phyloP scores from a whole-genome alignment of 37 sponge, comb jelly and placozoan genomes.

The Theonella swinhoei region DNA sequence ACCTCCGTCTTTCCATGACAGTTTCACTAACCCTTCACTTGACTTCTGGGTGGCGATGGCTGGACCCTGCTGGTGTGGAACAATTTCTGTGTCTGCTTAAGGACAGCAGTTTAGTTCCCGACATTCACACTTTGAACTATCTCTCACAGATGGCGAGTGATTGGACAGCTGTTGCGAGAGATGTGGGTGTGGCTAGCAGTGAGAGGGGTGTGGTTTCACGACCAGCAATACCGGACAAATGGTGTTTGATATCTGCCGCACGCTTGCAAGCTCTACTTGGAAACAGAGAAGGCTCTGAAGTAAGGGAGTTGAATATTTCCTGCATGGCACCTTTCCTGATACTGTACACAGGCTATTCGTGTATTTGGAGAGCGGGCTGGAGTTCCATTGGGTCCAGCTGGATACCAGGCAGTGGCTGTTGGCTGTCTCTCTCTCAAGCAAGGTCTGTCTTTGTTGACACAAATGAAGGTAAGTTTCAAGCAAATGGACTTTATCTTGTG shows the following conservation, averaged over 20 bases:
- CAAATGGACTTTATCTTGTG: no score
- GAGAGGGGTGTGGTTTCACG: not conserved
- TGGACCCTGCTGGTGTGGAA: constrained; percentile 25
- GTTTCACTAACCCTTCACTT: not conserved
- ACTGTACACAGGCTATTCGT: not conserved
- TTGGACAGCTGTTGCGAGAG: not conserved
- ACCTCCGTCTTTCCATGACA: not conserved
- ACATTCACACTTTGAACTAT: constrained; percentile 49
- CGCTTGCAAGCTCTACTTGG: not conserved
- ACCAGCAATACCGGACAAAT: not conserved
- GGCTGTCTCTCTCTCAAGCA: not conserved
- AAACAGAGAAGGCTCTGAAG: not conserved
- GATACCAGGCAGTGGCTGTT: not conserved
- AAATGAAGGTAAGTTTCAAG: not conserved
- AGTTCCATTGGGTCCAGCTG: not conserved
- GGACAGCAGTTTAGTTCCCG: not conserved
- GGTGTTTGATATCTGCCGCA: not conserved
- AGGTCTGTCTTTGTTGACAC: not conserved
- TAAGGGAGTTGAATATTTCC: not conserved
- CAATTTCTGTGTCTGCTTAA: constrained; percentile 5
- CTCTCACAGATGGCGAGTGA: constrained; percentile 10
- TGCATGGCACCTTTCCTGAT: not conserved
- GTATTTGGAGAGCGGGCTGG: not conserved
- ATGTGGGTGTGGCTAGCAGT: not conserved
- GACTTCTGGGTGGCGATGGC: constrained; percentile 32